phyloP scores from a whole-genome alignment of 2,113 vertebrate genomes.

The Condylura cristata region DNA sequence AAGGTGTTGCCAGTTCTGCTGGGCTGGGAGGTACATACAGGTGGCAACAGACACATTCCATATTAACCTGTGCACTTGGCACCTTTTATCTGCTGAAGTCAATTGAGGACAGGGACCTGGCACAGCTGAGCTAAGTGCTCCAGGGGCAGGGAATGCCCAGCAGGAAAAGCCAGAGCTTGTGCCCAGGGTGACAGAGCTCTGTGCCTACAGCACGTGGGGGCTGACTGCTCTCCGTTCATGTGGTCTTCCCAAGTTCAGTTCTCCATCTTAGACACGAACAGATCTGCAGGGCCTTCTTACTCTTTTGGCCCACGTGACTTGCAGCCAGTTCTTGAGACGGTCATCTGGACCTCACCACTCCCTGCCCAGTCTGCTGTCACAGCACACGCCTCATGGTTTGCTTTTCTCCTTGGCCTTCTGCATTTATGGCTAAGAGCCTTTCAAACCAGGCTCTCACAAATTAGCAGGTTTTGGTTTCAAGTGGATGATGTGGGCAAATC shows the following conservation, averaged over 20 bases:
- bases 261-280: neutral
- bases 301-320: neutral
- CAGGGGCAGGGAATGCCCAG: neutral
- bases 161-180: neutral
- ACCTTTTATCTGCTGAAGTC: neutral
- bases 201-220: neutral
- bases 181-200: rapidly evolving
- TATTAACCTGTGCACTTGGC: neutral
- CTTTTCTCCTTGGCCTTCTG: neutral
- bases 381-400: neutral
- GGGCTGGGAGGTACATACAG: neutral
- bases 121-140: too few species aligned
- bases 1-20: neutral
- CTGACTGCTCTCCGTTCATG: neutral
- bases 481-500: neutral
- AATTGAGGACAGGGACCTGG: neutral
- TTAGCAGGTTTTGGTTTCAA: neutral
- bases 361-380: neutral
- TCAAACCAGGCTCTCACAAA: neutral
- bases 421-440: conserved; percentile 5
- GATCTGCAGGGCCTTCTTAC: neutral
- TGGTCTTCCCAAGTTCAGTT: neutral
- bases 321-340: neutral
- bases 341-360: neutral
- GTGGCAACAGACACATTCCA: neutral